Evolutionary conservation across 2,797 vertebrate species (phyloP), one percentile per base, ranked within the genome.

Genomic region (Fratercula arctica): DNA sequence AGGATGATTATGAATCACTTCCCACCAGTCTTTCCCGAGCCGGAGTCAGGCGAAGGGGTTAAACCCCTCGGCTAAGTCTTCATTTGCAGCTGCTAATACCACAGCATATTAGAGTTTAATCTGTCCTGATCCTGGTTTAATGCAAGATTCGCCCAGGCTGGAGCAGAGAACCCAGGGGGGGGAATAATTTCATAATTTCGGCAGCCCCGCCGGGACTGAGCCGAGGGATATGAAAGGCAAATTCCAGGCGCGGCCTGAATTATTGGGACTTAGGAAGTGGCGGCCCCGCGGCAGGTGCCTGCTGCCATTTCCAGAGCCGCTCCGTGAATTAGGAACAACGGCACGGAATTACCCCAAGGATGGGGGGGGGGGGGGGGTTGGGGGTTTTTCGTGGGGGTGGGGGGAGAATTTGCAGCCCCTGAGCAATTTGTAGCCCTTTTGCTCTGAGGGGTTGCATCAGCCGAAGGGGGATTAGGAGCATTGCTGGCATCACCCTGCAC

Each of bases 61-160:
- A 98, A 98, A 97, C 76, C 97, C 95, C 93, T 74, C 9, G 82
- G 74, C 78, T 97, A 97, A 97, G 97, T 98, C 99, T 99, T 99
- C 99, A 99, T 99, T 99, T 99, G 99, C 98, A 99, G 99, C 98
- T 97, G 97, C 98, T 99, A 99, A 99, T 99, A 98, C 99, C 96
- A 69, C 97, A 97, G 98, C 98, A 99, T 99, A 99, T 99, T 99
- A 99, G 98, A 98, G 98, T 98, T 98, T 99, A 99, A 99, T 99
- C 99, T 99, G 96, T 98, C 98, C 98, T 99, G 99, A 99, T 99
- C 99, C 99, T 97, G 98, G 98, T 99, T 99, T 99, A 99, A 99
- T 99, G 98, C 98, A 97, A 98, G 99, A 99, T 98, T 98, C 98
- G 97, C 96, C 74, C 91, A 97, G 97, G 98, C 98, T 98, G 98